Conservation (phyloP, 2,113 vertebrate genomes). For the Pelvicachromis taeniatus region DNA sequence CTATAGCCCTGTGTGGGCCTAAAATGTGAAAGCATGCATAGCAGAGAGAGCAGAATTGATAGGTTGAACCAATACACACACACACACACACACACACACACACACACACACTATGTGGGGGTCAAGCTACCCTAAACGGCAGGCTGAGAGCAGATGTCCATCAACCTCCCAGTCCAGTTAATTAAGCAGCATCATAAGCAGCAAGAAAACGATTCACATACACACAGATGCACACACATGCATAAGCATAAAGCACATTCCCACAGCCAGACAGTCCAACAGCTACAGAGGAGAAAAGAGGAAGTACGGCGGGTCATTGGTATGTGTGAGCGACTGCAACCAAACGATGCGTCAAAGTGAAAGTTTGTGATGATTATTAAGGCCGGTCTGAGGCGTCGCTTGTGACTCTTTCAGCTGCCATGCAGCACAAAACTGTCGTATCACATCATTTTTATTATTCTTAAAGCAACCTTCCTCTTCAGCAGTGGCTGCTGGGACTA, state of each 20-base stretch:
- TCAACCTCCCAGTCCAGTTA: too few species aligned
- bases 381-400: background rate
- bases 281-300: background rate
- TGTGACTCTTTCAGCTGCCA: background rate
- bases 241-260: conserved; percentile 6
- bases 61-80: too few species aligned
- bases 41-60: too few species aligned
- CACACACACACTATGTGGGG: too few species aligned
- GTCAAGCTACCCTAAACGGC: too few species aligned
- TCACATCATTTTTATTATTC: background rate
- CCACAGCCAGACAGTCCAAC: background rate
- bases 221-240: background rate
- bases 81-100: too few species aligned
- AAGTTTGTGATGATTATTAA: background rate
- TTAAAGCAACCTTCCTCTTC: background rate
- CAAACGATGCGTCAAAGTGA: background rate
- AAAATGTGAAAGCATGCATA: too few species aligned
- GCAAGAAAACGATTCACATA: too few species aligned
- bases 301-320: background rate
- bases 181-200: too few species aligned
- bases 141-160: too few species aligned
- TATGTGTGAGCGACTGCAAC: background rate
- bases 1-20: too few species aligned
- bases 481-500: background rate
- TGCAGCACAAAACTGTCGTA: background rate